Conservation (phyloP, 2,888 invertebrate genomes). For the Hecatera dysodea region DNA sequence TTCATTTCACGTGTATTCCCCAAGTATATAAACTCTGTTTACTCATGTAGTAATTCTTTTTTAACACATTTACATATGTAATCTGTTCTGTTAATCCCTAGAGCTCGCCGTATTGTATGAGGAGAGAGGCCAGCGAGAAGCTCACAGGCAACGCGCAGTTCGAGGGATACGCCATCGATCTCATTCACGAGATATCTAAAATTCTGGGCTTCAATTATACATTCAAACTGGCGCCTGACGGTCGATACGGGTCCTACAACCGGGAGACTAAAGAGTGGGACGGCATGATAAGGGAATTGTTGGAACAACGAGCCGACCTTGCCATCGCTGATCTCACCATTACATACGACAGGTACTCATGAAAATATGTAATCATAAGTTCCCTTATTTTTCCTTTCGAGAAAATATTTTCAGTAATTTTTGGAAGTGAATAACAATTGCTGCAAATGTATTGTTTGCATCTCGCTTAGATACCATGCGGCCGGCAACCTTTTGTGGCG, state of each 20-base stretch:
- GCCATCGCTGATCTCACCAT: slow-evolving; percentile 99
- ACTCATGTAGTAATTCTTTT: slow-evolving; percentile 65
- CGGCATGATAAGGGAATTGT: slow-evolving; percentile 96
- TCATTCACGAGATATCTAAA: slow-evolving; percentile 97
- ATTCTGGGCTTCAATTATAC: slow-evolving; percentile 97
- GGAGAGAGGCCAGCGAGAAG: slow-evolving; percentile 96
- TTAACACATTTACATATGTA: slow-evolving; percentile 68
- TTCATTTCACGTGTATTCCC: slow-evolving; percentile 67
- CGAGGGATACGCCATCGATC: slow-evolving; percentile 98
- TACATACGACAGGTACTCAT: slow-evolving; percentile 96
- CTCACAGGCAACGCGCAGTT: slow-evolving; percentile 97
- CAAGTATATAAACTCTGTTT: slow-evolving; percentile 60
- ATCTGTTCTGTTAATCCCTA: slow-evolving; percentile 82
- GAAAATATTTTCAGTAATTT: slow-evolving; percentile 27
- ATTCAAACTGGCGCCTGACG: slow-evolving; percentile 96
- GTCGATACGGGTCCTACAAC: slow-evolving; percentile 95
- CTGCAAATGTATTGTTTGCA: slow-evolving; percentile 48
- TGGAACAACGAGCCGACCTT: slow-evolving; percentile 97
- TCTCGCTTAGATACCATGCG: slow-evolving; percentile 37
- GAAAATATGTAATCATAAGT: slow-evolving; percentile 23
- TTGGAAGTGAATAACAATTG: slow-evolving; percentile 33
- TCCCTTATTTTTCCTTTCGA: slow-evolving; percentile 1
- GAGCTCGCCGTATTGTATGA: slow-evolving; percentile 99
- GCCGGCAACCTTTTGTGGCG: slow-evolving; percentile 49
- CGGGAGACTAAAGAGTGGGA: slow-evolving; percentile 97